Base-by-base conservation (phyloP, 2,888 invertebrate species). In the Rotaria sp. region DNA sequence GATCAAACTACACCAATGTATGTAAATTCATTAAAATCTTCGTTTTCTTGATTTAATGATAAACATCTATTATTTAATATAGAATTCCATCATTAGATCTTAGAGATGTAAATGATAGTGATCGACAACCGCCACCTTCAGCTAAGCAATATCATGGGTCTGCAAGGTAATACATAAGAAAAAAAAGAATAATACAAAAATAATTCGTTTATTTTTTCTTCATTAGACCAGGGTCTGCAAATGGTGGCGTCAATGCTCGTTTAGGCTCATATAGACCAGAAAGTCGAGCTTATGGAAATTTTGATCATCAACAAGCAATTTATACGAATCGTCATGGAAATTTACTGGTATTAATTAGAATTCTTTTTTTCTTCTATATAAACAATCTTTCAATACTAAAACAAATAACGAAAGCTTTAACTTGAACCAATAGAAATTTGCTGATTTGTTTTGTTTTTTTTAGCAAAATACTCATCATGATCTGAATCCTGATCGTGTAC, bases 311-410 rank as follows among this genome's bases (percentile, higher is more conserved):
- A 35, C 35, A 67, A 35, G 67, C 67, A 4, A 67, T 67, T 21
- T 67, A 67, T 67, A 67, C 67, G 30, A 67, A 67, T 67, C 67
- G 67, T 35, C 67, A 67, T 67, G 67, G 67, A 30, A 67, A 67
- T 67, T 7, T 35, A 38, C 18, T 67, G 21, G 67, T 67, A 67
- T 35, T 7, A 59, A 59, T 59, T 4, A 13, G 13, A 13, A 67
- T 67, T 1, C 21, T 35, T 18, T 21, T 21, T 35, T 35, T 5
- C 5, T 11, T 30, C 13, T 67, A 24, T 26, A 24, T 52, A 8
- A 21, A 52, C 2, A 3, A 52, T 5, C 2, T 1, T 52, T 24
- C 3, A 5, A 52, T 52, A 5, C 24, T 52, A 52, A 52, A 52
- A 21, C n/a, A 52, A 1, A 52, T 5, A 48, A 2, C 5, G 11